A percentile compares a stretch with the other conserved stretches of the same genome.
These are phyloP conservation scores for Saiga tatarica DNA, from an alignment of 2,113 vertebrate species.

Conservation along the genomic window DNA sequence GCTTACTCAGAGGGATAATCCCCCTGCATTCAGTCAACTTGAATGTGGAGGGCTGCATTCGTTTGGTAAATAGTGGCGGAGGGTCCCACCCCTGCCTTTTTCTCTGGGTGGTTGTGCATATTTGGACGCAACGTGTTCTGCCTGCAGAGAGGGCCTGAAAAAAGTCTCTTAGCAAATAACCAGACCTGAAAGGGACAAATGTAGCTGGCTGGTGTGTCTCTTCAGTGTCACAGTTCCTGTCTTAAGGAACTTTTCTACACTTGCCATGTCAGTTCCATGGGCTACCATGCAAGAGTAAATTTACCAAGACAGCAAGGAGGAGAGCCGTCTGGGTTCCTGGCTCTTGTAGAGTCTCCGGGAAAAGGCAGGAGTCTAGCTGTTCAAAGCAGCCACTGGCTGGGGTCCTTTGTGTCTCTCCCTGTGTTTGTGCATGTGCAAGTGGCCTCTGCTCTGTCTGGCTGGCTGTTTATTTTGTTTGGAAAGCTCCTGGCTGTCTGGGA, in stretches of 20 bases:
- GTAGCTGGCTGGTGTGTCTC: not conserved
- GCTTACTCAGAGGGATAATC: constrained; percentile 1
- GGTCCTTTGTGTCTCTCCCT: constrained; percentile 51
- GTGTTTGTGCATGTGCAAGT: constrained; percentile 29
- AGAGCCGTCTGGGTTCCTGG: not conserved
- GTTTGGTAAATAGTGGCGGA: constrained; percentile 54
- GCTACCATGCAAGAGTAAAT: not conserved
- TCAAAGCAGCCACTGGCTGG: not conserved
- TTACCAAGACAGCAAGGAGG: not conserved
- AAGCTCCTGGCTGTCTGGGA: constrained; percentile 48
- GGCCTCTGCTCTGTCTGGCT: constrained; percentile 46
- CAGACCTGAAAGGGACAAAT: not conserved
- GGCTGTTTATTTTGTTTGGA: constrained; percentile 57
- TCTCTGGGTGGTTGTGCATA: not conserved
- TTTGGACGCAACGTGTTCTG: constrained; percentile 17
- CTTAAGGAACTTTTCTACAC: not conserved
- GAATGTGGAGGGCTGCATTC: not conserved
- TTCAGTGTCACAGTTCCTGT: not conserved
- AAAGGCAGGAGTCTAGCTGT: not conserved
- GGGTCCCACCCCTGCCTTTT: not conserved
- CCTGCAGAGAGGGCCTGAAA: constrained; percentile 39
- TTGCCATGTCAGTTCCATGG: not conserved
- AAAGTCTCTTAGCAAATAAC: not conserved
- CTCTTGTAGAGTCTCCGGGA: not conserved
- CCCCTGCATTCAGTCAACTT: not conserved